Conservation (phyloP, 2,888 invertebrate genomes). For the Acanthacorydalis orientalis region DNA sequence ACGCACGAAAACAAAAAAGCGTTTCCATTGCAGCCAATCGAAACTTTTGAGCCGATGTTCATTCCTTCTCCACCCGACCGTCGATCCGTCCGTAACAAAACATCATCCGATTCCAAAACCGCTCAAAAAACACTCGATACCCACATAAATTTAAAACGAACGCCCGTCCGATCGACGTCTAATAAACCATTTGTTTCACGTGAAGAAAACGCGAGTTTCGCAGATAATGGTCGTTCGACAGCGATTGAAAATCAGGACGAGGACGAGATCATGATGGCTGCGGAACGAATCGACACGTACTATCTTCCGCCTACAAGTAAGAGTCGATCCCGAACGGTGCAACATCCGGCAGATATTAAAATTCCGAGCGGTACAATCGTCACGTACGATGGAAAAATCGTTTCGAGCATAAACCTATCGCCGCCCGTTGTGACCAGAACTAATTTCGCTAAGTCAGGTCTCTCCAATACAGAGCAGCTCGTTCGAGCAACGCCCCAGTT, state of each 20-base stretch:
- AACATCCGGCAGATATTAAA: conserved; percentile 26
- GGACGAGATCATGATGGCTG: conserved; percentile 49
- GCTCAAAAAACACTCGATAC: conserved; percentile 9
- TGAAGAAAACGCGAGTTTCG: no score
- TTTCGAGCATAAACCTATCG: conserved; percentile 46
- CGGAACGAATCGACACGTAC: conserved; percentile 51
- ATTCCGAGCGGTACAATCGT: conserved; percentile 42
- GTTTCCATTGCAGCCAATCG: conserved; percentile 32
- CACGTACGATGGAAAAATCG: conserved; percentile 59
- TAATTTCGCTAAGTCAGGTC: conserved; percentile 17
- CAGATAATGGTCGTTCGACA: no score
- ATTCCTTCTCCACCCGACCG: conserved; percentile 62
- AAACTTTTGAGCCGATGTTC: conserved; percentile 65
- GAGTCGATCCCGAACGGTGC: conserved; percentile 22
- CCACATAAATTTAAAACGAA: neutral
- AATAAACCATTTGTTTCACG: neutral
- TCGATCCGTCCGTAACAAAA: no score
- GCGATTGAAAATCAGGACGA: conserved; percentile 18
- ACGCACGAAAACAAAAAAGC: conserved; percentile 30
- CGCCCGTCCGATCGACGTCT: neutral
- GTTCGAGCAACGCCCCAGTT: conserved; percentile 52
- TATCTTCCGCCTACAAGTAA: conserved; percentile 58
- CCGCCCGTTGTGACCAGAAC: conserved; percentile 18
- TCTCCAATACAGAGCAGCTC: conserved; percentile 38
- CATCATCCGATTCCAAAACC: conserved; percentile 13